phyloP scores from a whole-genome alignment of 2,888 invertebrate species.

The Heteromyza rotundicornis region DNA sequence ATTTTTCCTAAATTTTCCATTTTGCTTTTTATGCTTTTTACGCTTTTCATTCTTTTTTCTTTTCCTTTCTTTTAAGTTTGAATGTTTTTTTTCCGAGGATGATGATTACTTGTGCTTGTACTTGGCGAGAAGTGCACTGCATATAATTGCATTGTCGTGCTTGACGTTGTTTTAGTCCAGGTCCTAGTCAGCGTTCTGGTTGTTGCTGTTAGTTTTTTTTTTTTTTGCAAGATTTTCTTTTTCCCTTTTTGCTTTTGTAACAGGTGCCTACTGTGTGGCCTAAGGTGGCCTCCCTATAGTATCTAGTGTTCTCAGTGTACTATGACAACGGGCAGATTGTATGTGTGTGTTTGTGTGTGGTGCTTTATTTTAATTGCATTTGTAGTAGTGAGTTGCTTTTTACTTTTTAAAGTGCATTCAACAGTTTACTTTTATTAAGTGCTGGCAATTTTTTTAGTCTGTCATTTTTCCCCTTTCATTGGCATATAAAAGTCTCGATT shows the following conservation, averaged over 20 bases:
- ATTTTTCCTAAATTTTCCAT: too few relatives aligned
- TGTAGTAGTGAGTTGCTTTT: background rate
- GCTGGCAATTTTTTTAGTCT: background rate
- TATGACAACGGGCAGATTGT: background rate
- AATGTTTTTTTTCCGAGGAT: too few relatives aligned
- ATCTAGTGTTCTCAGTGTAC: background rate
- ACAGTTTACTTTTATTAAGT: background rate
- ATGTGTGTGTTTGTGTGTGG: background rate
- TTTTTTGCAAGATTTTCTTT: background rate
- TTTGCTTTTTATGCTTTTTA: too few relatives aligned
- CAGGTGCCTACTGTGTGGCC: background rate
- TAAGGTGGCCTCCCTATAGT: background rate
- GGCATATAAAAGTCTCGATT: too few relatives aligned
- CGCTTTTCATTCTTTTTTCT: too few relatives aligned
- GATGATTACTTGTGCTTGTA: too few relatives aligned
- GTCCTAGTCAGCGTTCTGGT: background rate
- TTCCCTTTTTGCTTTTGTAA: background rate
- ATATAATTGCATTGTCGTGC: constrained; percentile 1
- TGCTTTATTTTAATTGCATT: background rate
- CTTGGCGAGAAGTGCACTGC: background rate
- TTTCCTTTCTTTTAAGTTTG: too few relatives aligned
- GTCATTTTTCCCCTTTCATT: too few relatives aligned
- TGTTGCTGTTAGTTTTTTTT: background rate
- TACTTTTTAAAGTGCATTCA: background rate
- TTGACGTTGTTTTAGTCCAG: background rate